These are phyloP conservation scores for Noctua janthina DNA, from an alignment of 2,888 invertebrate genomes.

Conservation along the genomic window DNA sequence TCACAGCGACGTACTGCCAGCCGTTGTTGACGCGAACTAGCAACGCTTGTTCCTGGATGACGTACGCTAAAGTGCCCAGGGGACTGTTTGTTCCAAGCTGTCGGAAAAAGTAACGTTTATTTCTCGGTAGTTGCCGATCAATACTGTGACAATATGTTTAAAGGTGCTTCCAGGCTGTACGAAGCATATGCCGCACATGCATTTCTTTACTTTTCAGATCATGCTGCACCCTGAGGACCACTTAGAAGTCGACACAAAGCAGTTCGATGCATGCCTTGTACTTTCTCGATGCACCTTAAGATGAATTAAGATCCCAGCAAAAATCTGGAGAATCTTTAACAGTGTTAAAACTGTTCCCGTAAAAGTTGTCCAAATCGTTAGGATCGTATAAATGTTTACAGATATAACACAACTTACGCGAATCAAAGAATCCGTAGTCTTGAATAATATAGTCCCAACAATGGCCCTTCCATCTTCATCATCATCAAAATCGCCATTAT, in stretches of 20 bases:
- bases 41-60: conserved; percentile 97
- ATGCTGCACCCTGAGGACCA: not conserved
- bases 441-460: conserved; percentile 85
- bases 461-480: conserved; percentile 86
- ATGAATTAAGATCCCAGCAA: not conserved
- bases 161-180: not conserved
- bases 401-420: conserved; percentile 74
- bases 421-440: conserved; percentile 84
- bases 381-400: accelerated
- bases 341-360: not conserved
- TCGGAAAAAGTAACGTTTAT: conserved; percentile 58
- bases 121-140: not conserved
- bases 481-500: conserved; percentile 83
- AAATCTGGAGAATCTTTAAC: not conserved
- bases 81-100: conserved; percentile 86
- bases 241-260: not conserved
- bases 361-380: not conserved
- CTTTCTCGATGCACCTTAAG: not conserved
- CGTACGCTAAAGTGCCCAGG: conserved; percentile 97
- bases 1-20: conserved; percentile 98
- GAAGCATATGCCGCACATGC: not conserved
- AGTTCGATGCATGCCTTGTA: not conserved
- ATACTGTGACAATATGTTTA: conserved; percentile 4
- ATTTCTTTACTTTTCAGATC: not conserved
- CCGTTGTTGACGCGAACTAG: conserved; percentile 97